Percentiles rank a stretch among this genome's conserved stretches.
Evolutionary conservation across 2,797 vertebrate genomes (phyloP).

Genomic region (Chrosomus eos): DNA sequence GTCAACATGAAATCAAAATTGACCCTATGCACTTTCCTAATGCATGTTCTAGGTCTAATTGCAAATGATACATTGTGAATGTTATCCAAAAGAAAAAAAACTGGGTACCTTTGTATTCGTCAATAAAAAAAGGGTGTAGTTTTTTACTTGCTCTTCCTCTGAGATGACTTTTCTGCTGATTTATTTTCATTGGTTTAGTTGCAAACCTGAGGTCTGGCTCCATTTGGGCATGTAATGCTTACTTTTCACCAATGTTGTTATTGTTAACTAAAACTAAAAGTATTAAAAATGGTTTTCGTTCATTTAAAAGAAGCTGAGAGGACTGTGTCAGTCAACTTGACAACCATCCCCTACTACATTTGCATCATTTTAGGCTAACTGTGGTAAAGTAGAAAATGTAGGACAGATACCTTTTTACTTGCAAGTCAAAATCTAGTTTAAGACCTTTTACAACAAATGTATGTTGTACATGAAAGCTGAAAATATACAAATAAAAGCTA

Average conservation of each 20-base stretch:
- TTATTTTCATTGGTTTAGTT: neutral
- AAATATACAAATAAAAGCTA: neutral
- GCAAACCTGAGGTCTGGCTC: neutral
- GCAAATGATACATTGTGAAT: constrained; percentile 4
- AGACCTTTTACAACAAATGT: neutral
- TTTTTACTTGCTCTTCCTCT: neutral
- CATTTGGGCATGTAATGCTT: neutral
- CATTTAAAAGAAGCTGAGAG: neutral
- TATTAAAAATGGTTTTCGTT: neutral
- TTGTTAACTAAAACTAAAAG: neutral
- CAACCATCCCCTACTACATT: too few relatives aligned
- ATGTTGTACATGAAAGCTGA: too few relatives aligned
- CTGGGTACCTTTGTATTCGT: neutral
- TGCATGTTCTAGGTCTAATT: neutral
- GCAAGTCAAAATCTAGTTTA: neutral
- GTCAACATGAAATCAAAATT: constrained; percentile 33
- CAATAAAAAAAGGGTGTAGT: neutral
- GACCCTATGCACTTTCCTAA: constrained; percentile 21
- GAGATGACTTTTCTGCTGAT: neutral
- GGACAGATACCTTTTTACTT: neutral
- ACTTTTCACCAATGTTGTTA: constrained; percentile 1
- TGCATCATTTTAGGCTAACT: too few relatives aligned
- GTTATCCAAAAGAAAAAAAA: neutral
- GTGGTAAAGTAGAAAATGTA: neutral
- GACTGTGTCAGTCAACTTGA: neutral